Base-by-base conservation (phyloP, 2,113 vertebrate genomes). In the Heterochromis multidens region DNA sequence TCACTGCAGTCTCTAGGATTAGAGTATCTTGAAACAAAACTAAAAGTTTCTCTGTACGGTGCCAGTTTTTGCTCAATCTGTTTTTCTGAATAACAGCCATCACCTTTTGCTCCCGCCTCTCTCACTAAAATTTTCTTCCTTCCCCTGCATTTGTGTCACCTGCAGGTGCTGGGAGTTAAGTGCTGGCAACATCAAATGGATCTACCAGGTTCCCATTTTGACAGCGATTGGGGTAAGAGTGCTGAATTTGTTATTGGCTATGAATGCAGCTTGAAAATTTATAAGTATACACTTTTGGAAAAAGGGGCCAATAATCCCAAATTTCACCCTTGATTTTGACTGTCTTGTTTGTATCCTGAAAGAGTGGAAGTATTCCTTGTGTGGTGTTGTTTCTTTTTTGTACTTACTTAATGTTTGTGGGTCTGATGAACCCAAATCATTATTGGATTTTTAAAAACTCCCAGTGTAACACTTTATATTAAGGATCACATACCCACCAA, bases 161-260 rank as follows among this genome's bases (percentile, higher is more conserved):
- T 89, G 76, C 90, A 98, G 97, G 85, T 97, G 97, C 93, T 98
- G 97, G 97, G 97, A 98, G 86, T 90, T 97, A 46, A 97, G 95
- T 82, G 96, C 96, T 59, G 97, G 96, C 27, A 96, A 96, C 81
- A 93, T 97, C 65, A 97, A 97, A 86, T 98, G 97, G 97, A 97
- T 98, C 90, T 98, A 98, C 77, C 97, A 98, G 91, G 96, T 96
- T 40, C 97, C 97, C 52, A 97, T 98, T 82, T 91, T 98, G 90
- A 96, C 95, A 85, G 97, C 97, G 62, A 97, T 97, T 12, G 97
- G 96, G 94, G 97, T 98, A 94, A 97, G 96, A 94, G 14, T 70
- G 13, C 11, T 21, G 13, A 4, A 13, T 35, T 77, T 77, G 10
- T 7, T 57, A 12, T 56, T 29, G 21, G 11, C 4, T 35, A 16